These are phyloP conservation scores for Melanostoma scalare DNA, from an alignment of 2,888 invertebrate species.

Conservation along the genomic window DNA sequence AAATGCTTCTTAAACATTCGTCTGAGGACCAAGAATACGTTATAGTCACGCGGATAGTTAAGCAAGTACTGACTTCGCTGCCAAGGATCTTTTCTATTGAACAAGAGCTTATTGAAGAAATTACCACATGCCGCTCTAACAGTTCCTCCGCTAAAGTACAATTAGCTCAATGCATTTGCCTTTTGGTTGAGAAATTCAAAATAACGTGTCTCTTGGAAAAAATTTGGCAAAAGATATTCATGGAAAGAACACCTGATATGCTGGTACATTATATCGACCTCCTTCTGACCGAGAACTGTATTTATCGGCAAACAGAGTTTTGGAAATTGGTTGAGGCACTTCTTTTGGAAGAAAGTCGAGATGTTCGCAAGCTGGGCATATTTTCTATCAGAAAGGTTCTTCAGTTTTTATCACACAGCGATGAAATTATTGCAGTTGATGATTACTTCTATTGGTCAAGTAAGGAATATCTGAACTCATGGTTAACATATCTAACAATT, in stretches of 20 bases:
- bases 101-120: neutral
- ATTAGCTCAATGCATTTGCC: slow-evolving; percentile 26
- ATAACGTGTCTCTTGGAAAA: slow-evolving; percentile 8
- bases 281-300: neutral
- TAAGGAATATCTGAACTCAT: slow-evolving; percentile 61
- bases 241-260: neutral
- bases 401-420: neutral
- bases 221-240: slow-evolving; percentile 27
- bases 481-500: slow-evolving; percentile 77
- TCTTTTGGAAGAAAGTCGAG: slow-evolving; percentile 75
- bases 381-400: slow-evolving; percentile 76
- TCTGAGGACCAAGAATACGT: slow-evolving; percentile 22
- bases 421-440: neutral
- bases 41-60: slow-evolving; percentile 28
- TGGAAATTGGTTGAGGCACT: slow-evolving; percentile 73
- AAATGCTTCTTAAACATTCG: slow-evolving; percentile 6
- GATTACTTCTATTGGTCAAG: slow-evolving; percentile 15
- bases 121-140: neutral
- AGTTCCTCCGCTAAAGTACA: slow-evolving; percentile 22
- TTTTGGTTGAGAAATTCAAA: slow-evolving; percentile 50
- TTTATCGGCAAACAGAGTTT: slow-evolving; percentile 22
- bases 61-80: slow-evolving; percentile 38
- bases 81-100: neutral
- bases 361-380: slow-evolving; percentile 76
- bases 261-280: slow-evolving; percentile 38